Evolutionary conservation across 2,797 vertebrate genomes (phyloP), one percentile per base, ranked within the genome.

Genomic region (Microchirus variegatus): DNA sequence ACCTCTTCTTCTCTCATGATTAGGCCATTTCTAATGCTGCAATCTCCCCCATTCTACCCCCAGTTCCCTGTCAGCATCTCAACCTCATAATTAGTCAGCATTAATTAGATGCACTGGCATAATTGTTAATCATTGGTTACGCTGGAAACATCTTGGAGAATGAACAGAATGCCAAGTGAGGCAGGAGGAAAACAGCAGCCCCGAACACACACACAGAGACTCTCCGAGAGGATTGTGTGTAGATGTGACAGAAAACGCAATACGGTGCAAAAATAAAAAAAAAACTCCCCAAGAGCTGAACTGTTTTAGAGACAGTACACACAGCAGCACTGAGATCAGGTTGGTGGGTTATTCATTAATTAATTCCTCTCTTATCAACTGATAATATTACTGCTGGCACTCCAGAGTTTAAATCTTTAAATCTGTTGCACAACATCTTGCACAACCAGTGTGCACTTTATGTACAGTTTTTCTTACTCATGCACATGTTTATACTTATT

Each of bases 51-150:
- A 12, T 59, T 75, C 78, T 56, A 51, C 19, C 59, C 38, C 59
- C 72, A 53, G 6, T 81, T 87, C 84, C 63, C 84, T 87, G 80
- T 90, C 88, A 92, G 86, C 87, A 79, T 88, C 87, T 91, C 88
- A 90, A 89, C 85, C 89, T 89, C 88, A 86, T 93, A 91, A 93
- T 93, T 93, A 92, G 83, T 78, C 78, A 7, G 86, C 89, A 89
- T 86, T 92, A 92, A 92, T 92, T 90, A 93, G 89, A 93, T 87
- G 91, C 90, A 88, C 87, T 90, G 87, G 88, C 86, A 83, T 93
- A 93, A 93, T 93, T 92, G 90, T 91, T 93, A 93, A 93, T 92
- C 89, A 92, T 88, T 85, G 87, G 88, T 92, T 93, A 82, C 82
- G 82, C 85, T 90, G 86, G 85, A 90, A 91, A 91, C 90, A 88